A percentile compares a stretch with the other conserved stretches of the same genome.
phyloP scores from a whole-genome alignment of 1,140 invertebrate species.

The Trigoniulus corallinus region DNA sequence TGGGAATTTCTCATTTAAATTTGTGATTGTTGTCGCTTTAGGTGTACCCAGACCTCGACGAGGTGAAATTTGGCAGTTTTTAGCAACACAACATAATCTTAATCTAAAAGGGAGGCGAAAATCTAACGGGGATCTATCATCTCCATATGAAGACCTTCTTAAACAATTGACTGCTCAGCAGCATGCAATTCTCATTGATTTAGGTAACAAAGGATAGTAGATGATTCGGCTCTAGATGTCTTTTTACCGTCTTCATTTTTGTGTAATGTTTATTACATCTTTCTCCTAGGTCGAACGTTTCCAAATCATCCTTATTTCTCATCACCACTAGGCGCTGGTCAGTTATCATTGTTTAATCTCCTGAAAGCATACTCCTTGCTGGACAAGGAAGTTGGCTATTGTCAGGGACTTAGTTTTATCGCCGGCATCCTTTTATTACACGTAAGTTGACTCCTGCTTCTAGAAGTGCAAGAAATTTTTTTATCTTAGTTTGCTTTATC shows the following conservation, averaged over 20 bases:
- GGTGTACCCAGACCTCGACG: slow-evolving; percentile 70
- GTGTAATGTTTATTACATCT: neutral
- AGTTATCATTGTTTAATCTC: slow-evolving; percentile 82
- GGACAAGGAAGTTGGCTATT: slow-evolving; percentile 88
- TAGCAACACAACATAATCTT: slow-evolving; percentile 60
- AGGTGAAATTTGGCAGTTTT: slow-evolving; percentile 80
- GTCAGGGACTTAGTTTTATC: slow-evolving; percentile 88
- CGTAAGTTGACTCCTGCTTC: slow-evolving; percentile 38
- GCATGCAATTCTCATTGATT: slow-evolving; percentile 82
- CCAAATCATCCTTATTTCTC: slow-evolving; percentile 84
- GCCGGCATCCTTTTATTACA: slow-evolving; percentile 82
- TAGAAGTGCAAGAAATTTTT: neutral
- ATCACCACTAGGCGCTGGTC: slow-evolving; percentile 68
- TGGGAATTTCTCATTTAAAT: neutral
- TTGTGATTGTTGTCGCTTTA: slow-evolving; percentile 19
- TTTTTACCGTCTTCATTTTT: slow-evolving; percentile 2
- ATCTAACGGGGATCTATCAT: slow-evolving; percentile 17
- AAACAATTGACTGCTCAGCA: slow-evolving; percentile 83
- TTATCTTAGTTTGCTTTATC: neutral
- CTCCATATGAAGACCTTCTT: slow-evolving; percentile 60
- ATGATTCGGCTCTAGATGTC: neutral
- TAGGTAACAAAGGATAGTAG: slow-evolving; percentile 36
- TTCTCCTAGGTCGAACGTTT: slow-evolving; percentile 64
- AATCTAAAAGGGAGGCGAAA: slow-evolving; percentile 22
- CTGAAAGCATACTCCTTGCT: slow-evolving; percentile 89